Evolutionary conservation across 2,888 invertebrate species (phyloP), one percentile per base, ranked within the genome.

Genomic region (Phengaris arion): DNA sequence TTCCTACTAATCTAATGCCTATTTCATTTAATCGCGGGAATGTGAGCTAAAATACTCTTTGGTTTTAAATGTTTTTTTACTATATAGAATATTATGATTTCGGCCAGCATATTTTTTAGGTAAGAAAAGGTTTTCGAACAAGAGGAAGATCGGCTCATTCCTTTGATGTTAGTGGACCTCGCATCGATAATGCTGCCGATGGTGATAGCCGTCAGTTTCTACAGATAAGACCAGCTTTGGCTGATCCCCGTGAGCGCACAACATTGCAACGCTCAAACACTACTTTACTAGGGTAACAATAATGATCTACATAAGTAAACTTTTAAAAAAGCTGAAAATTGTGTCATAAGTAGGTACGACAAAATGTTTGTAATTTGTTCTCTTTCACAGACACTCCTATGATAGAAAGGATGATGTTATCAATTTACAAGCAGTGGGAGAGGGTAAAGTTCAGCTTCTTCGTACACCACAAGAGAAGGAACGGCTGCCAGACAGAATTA

Each of bases 401-500:
- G 90, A 90, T 77, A 81, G 79, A 45, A 91, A 87, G 83, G 91
- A 91, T 76, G 91, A 92, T 64, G 81, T 87, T 51, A 83, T 94
- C 76, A 88, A 87, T 80, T 86, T 95, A 83, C 95, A 95, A 86
- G 94, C 95, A 75, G 94, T 94, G 80, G 94, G 95, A 59, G 95
- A 96, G 87, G 95, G 95, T 79, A 94, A 94, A 83, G 92, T 96
- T 78, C 96, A 96, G 84, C 95, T 97, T 79, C 95, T 94, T 79
- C 94, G 97, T 81, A 94, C 95, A 81, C 93, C 94, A 81, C 96
- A 96, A 85, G 98, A 98, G 85, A 96, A 96, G 86, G 96, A 97
- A 83, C 96, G 96, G 83, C 95, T 97, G 85, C 97, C 98, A 13
- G 98, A 98, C 87, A 95, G 98, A 83, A 97, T 98, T 83, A 97